phyloP scores from a whole-genome alignment of 1,140 invertebrate species.

The Drosophila parvula region DNA sequence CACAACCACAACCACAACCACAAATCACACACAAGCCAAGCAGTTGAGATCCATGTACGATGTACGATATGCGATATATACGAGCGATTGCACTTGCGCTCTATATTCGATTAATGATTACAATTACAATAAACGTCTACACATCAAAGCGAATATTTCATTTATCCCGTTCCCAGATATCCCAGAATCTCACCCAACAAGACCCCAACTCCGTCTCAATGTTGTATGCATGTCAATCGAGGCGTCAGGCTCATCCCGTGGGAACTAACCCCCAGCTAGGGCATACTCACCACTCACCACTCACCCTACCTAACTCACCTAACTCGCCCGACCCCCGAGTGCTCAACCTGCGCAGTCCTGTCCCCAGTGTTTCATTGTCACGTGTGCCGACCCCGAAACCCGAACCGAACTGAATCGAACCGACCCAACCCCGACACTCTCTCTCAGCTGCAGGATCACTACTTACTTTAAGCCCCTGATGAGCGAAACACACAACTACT shows the following conservation, averaged over 20 bases:
- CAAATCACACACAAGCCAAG: slow-evolving; percentile 18
- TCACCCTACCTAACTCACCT: not conserved
- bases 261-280: slow-evolving; percentile 11
- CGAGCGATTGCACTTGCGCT: slow-evolving; percentile 38
- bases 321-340: not conserved
- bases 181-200: not conserved
- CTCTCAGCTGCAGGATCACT: slow-evolving; percentile 16
- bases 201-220: slow-evolving; percentile 16
- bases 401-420: slow-evolving; percentile 26
- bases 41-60: slow-evolving; percentile 44
- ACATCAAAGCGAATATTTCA: slow-evolving; percentile 54
- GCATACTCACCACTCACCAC: not conserved
- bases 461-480: slow-evolving; percentile 25
- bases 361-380: slow-evolving; percentile 8
- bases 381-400: slow-evolving; percentile 30
- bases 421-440: slow-evolving; percentile 2
- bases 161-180: slow-evolving; percentile 14
- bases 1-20: slow-evolving; percentile 8
- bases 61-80: slow-evolving; percentile 34
- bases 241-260: slow-evolving; percentile 21
- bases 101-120: slow-evolving; percentile 32
- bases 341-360: not conserved
- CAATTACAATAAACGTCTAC: slow-evolving; percentile 54
- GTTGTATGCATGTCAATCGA: slow-evolving; percentile 57
- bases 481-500: slow-evolving; percentile 35